These are phyloP conservation scores for Tenthredo notha DNA, from an alignment of 2,888 invertebrate species.

Conservation along the genomic window DNA sequence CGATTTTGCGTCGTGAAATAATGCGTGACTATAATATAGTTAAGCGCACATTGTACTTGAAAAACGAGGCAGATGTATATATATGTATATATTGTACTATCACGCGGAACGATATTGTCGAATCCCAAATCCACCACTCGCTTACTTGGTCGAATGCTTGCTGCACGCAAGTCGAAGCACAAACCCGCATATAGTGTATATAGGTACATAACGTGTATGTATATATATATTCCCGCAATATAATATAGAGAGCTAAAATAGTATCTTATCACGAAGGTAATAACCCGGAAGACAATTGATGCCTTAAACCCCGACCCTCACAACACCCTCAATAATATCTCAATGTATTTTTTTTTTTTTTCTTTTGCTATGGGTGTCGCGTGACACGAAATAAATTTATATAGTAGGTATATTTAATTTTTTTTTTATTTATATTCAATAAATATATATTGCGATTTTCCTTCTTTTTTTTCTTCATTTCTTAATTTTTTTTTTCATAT, in stretches of 20 bases:
- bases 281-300: constrained; percentile 46
- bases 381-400: neutral
- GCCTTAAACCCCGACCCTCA: constrained; percentile 26
- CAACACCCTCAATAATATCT: constrained; percentile 21
- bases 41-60: neutral
- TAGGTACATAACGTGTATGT: too few relatives aligned
- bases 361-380: constrained; percentile 1
- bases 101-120: neutral
- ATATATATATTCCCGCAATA: neutral
- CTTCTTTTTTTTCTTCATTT: too few relatives aligned
- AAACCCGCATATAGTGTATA: neutral
- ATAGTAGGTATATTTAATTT: too few relatives aligned
- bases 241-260: constrained; percentile 19
- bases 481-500: too few relatives aligned
- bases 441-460: too few relatives aligned
- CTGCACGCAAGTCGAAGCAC: constrained; percentile 7
- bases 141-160: neutral
- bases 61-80: neutral
- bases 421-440: too few relatives aligned
- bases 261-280: constrained; percentile 53
- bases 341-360: too few relatives aligned
- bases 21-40: neutral
- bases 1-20: neutral
- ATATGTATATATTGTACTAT: neutral
- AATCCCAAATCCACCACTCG: neutral